phyloP scores from a whole-genome alignment of 2,113 vertebrate species.

The Plectropomus leopardus region DNA sequence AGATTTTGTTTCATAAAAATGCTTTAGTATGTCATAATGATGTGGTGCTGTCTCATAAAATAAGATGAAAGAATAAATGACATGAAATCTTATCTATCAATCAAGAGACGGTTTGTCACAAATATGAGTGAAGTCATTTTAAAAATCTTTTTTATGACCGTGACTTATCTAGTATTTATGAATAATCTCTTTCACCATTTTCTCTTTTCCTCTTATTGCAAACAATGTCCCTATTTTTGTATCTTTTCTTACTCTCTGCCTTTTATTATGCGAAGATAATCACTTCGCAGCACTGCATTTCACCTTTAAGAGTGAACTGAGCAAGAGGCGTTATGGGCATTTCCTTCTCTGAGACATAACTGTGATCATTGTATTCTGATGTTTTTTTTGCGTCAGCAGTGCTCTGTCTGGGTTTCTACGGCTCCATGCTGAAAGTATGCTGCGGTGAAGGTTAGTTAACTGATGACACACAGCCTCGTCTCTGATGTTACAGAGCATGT shows the following conservation, averaged over 20 bases:
- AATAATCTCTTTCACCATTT: not conserved
- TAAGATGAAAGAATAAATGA: not conserved
- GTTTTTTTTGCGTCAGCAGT: conserved; percentile 30
- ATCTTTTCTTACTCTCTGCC: not conserved
- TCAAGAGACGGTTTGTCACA: not conserved
- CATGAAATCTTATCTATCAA: not conserved
- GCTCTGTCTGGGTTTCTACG: conserved; percentile 38
- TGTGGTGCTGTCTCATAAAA: not conserved
- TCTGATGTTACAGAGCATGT: conserved; percentile 87
- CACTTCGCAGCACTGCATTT: not conserved
- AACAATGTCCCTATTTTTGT: not conserved
- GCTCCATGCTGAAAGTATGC: conserved; percentile 58
- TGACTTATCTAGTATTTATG: too few species aligned
- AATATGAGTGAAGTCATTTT: not conserved
- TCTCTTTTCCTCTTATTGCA: not conserved
- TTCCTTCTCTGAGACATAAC: not conserved
- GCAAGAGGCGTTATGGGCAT: conserved; percentile 1
- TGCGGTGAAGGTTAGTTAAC: conserved; percentile 86
- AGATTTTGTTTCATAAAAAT: not conserved
- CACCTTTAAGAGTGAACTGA: conserved; percentile 7
- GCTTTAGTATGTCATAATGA: not conserved
- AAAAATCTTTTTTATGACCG: too few species aligned
- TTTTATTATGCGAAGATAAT: not conserved
- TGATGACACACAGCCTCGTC: conserved; percentile 86
- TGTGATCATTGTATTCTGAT: conserved; percentile 25